Conservation (phyloP, 2,113 vertebrate species). For the Oreotrochilus melanogaster region DNA sequence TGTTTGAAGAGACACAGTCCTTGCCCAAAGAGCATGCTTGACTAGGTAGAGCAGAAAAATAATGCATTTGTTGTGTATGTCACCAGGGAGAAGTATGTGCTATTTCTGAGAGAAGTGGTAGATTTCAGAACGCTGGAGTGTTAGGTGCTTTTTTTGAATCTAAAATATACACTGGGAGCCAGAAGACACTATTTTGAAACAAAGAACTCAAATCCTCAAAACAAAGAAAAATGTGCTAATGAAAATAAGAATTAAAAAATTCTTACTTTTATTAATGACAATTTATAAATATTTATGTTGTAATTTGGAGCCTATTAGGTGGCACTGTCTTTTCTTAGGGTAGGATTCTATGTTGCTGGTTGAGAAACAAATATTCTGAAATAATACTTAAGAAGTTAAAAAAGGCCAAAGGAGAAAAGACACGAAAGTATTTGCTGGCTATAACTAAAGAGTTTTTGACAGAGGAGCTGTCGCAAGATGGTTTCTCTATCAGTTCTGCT, state of each 20-base stretch:
- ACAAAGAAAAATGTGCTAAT: not conserved
- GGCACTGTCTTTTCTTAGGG: not conserved
- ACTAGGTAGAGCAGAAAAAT: not conserved
- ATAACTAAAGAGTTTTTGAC: not conserved
- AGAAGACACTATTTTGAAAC: not conserved
- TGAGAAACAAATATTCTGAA: not conserved
- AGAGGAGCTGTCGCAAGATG: not conserved
- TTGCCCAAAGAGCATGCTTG: not conserved
- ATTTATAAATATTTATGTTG: rapidly evolving
- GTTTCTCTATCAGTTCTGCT: not conserved
- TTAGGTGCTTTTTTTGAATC: not conserved
- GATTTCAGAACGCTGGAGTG: not conserved
- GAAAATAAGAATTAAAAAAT: not conserved
- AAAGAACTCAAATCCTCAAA: not conserved
- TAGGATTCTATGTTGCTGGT: not conserved
- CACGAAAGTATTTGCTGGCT: rapidly evolving
- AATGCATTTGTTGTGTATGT: not conserved
- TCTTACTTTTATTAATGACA: not conserved
- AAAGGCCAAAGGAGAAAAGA: not conserved
- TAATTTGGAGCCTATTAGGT: no score
- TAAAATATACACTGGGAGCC: not conserved
- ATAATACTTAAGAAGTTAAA: not conserved
- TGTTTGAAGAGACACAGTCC: not conserved
- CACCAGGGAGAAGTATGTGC: not conserved
- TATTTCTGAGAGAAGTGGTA: not conserved